Evolutionary conservation across 2,797 vertebrate species (phyloP), one percentile per base, ranked within the genome.

Genomic region (Falco novaeseelandiae): DNA sequence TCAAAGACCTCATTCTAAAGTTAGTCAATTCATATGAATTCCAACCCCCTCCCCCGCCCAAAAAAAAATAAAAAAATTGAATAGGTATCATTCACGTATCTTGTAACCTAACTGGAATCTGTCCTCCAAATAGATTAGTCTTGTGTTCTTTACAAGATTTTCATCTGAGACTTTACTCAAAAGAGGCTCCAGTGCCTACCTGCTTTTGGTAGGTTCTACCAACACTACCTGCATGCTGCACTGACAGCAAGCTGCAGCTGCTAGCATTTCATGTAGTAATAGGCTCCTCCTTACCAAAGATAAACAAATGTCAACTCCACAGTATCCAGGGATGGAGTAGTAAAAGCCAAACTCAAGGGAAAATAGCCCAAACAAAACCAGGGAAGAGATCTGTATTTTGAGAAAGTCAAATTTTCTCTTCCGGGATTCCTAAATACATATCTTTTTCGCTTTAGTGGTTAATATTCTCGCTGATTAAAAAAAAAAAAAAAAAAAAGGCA

Each of bases 1-100:
- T 96, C 78, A 94, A 95, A 96, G 90, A 54, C 70, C 17, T 94
- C 81, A 91, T 92, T 93, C 67, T 97, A 67, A 85, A 87, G 59
- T 82, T 40, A 70, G 67, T 81, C 42, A 71, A 36, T 83, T 74
- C 74, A 92, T 65, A 84, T 19, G 5, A 92, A 78, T 46, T 59
- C 2, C 15, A 8, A 2, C 8, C 10, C 14, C 4, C 8, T 5
- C 16, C 6, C 2, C 34, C n/a, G 3, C 36, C 36, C 36, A 11
- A 38, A 38, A 38, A 38, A 38, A 38, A 19, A 2, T 34, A 1
- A 13, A 40, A 78, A 52, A 74, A 57, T 10, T 89, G 44, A 97
- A 95, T 89, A 44, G 19, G 29, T 87, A 12, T 85, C 54, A 95
- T 96, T 97, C 89, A 96, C 3, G 0, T 83, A 14, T 77, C 59